Conservation (phyloP, 2,797 vertebrate genomes). For the Harpagifer antarcticus region DNA sequence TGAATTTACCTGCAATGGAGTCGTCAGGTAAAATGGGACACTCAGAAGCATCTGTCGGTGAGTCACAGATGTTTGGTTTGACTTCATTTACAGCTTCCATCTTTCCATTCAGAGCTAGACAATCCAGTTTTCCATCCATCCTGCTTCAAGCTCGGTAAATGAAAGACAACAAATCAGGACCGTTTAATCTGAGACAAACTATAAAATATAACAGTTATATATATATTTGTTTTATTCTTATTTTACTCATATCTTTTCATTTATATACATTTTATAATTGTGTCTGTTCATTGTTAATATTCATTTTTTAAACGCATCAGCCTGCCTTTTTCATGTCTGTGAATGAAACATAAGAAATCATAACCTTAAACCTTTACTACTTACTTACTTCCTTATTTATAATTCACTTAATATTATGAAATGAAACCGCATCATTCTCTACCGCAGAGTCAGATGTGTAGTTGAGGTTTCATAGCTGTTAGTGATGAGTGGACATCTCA, state of each 20-base stretch:
- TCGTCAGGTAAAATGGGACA: neutral
- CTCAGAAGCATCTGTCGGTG: slow-evolving; percentile 2
- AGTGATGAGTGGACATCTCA: slow-evolving; percentile 64
- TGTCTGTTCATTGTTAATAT: no score
- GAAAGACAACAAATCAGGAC: neutral
- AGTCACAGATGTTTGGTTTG: neutral
- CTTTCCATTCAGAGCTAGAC: slow-evolving; percentile 20
- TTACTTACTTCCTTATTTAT: neutral
- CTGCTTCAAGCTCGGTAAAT: slow-evolving; percentile 16
- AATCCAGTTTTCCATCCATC: slow-evolving; percentile 67
- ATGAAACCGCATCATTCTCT: neutral
- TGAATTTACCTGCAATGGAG: slow-evolving; percentile 37
- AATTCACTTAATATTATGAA: neutral
- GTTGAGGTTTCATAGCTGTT: slow-evolving; percentile 47
- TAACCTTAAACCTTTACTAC: no score
- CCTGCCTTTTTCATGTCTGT: no score
- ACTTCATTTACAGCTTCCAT: slow-evolving; percentile 15
- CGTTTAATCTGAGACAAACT: neutral
- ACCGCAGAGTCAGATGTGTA: slow-evolving; percentile 22
- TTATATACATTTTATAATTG: no score
- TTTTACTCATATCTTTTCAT: no score
- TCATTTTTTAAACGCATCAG: no score
- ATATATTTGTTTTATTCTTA: no score
- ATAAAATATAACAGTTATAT: neutral
- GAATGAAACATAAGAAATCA: no score